These are phyloP conservation scores for Cremastinae sp. DNA, from an alignment of 2,888 invertebrate species.

Conservation along the genomic window DNA sequence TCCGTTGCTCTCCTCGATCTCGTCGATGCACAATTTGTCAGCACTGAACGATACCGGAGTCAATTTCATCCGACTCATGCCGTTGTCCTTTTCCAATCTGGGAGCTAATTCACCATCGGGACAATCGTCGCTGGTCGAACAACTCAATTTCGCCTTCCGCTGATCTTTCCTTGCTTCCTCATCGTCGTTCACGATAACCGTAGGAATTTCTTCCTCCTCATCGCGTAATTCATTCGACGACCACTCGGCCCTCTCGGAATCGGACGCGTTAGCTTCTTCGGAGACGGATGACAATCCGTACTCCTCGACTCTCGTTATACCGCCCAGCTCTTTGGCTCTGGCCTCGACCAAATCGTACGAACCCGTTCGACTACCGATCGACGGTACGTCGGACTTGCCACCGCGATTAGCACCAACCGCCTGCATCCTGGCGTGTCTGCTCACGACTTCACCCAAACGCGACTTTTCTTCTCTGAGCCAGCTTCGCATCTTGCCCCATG, in stretches of 20 bases:
- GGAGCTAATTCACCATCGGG: constrained; percentile 46
- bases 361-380: constrained; percentile 62
- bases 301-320: constrained; percentile 72
- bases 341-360: constrained; percentile 75
- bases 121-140: constrained; percentile 41
- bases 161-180: constrained; percentile 15
- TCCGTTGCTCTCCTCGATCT: constrained; percentile 61
- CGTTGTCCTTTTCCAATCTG: constrained; percentile 68
- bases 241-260: constrained; percentile 58
- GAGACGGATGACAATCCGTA: constrained; percentile 70
- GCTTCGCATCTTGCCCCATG: constrained; percentile 75
- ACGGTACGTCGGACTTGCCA: constrained; percentile 53
- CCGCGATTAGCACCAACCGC: constrained; percentile 70
- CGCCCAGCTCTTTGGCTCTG: constrained; percentile 65
- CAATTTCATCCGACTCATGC: constrained; percentile 64
- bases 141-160: constrained; percentile 37
- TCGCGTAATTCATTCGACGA: constrained; percentile 46
- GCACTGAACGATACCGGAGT: constrained; percentile 71
- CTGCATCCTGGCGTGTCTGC: constrained; percentile 74
- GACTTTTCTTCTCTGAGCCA: constrained; percentile 75
- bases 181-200: constrained; percentile 22
- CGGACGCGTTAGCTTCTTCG: constrained; percentile 65
- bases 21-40: constrained; percentile 70
- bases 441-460: constrained; percentile 73
- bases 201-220: constrained; percentile 22